These are phyloP conservation scores for Melanocharis versteri DNA, from an alignment of 2,113 vertebrate genomes.

Conservation along the genomic window DNA sequence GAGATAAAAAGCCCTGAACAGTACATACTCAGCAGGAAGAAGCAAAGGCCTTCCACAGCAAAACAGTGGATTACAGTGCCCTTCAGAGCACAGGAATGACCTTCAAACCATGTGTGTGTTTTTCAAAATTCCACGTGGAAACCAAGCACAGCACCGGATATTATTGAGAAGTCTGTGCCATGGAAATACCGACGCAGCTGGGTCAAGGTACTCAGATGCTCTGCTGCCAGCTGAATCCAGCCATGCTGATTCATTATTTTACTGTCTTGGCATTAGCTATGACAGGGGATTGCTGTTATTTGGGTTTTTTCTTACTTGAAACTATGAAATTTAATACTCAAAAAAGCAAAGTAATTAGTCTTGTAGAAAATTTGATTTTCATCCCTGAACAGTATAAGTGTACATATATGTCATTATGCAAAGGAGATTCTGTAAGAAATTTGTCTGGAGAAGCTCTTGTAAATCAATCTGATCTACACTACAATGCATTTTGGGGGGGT, in stretches of 20 bases:
- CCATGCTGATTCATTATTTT: neutral
- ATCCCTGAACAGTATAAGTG: neutral
- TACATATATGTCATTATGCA: neutral
- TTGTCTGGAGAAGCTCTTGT: neutral
- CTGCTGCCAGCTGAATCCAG: neutral
- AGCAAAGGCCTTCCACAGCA: neutral
- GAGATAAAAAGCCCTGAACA: neutral
- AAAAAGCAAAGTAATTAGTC: neutral
- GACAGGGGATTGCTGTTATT: neutral
- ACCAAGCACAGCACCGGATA: neutral
- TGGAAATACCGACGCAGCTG: neutral
- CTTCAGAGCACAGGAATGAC: neutral
- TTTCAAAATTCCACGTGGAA: neutral
- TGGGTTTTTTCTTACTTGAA: neutral
- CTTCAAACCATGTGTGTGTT: neutral
- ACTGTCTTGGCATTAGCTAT: neutral
- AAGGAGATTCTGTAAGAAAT: neutral
- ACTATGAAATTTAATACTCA: neutral
- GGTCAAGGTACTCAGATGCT: neutral
- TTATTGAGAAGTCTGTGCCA: neutral
- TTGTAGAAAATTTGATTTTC: neutral
- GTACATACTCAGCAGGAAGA: neutral
- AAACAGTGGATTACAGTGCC: neutral
- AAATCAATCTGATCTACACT: neutral
- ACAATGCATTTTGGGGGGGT: neutral